These are phyloP conservation scores for Hetaerina americana DNA, from an alignment of 1,140 invertebrate species.

Conservation along the genomic window DNA sequence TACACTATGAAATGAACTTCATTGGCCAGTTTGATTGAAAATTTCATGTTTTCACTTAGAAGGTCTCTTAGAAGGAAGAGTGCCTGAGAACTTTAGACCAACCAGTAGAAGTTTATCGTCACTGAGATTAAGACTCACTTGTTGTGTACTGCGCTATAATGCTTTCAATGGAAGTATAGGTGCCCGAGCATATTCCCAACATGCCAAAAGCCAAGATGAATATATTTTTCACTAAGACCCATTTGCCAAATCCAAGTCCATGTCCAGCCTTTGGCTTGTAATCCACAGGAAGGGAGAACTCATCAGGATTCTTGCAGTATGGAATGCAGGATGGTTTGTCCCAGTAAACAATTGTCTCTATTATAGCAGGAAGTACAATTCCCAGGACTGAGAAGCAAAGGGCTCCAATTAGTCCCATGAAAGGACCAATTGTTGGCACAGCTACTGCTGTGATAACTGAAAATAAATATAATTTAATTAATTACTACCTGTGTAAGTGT, in stretches of 20 bases:
- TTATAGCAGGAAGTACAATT: conserved; percentile 76
- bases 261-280: conserved; percentile 5
- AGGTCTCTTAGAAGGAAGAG: no score
- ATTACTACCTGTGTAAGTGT: no score
- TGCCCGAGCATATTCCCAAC: conserved; percentile 64
- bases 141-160: conserved; percentile 38
- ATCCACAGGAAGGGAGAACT: not conserved
- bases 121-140: no score
- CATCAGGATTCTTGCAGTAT: not conserved
- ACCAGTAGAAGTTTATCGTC: no score
- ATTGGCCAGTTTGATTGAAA: no score
- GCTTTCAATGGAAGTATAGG: conserved; percentile 56
- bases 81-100: no score
- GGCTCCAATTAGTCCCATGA: conserved; percentile 88
- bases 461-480: conserved; percentile 16
- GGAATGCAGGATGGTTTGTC: conserved; percentile 29
- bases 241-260: conserved; percentile 53
- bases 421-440: conserved; percentile 76
- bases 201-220: conserved; percentile 57
- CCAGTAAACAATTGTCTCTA: conserved; percentile 72
- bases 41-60: no score
- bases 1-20: no score
- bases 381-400: conserved; percentile 88
- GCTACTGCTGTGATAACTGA: conserved; percentile 68
- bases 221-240: conserved; percentile 66